Evolutionary conservation across 2,797 vertebrate species (phyloP), one percentile per base, ranked within the genome.

Genomic region (Odontamblyopus rebecca): DNA sequence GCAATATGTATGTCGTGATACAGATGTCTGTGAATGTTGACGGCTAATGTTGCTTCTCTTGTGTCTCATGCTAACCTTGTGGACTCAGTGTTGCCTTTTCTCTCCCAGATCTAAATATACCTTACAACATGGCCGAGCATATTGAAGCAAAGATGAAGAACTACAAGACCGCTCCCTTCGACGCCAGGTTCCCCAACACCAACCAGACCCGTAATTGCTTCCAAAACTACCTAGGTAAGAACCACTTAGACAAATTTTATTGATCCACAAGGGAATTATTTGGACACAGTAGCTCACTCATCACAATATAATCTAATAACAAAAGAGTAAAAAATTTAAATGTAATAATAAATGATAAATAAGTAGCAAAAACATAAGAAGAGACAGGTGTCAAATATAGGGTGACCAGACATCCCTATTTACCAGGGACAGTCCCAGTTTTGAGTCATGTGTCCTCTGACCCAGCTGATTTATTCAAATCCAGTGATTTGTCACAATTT

Each of bases 171-270:
- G 94, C 94, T 78, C 94, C 94, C 0, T 95, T 95, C 59, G 94
- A 95, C 80, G 90, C 94, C 80, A 88, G 94, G 0, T 95, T 95
- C 79, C 94, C 94, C 18, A 95, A 95, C 91, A 93, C 91, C 6
- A 95, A 95, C 86, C 94, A 95, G 90, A 94, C 94, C 59, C 89
- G 93, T 72, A 95, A 95, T 92, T 95, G 94, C 76, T 95, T 76
- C 80, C 93, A 95, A 86, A 95, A 95, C 80, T 95, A 95, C 76
- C 78, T 95, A 71, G 94, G 94, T 95, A 80, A 89, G 86, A 61
- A 60, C 18, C 23, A 23, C 23, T 23, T 23, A 23, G 23, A 23
- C 23, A 23, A 23, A 23, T 23, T 23, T 23, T 23, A 23, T 23
- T 23, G 23, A 23, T 23, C 23, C 23, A 23, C 23, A 23, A 23